A percentile compares a stretch with the other conserved stretches of the same genome.
Evolutionary conservation across 2,797 vertebrate species (phyloP).

Genomic region (Linurgus olivaceus): DNA sequence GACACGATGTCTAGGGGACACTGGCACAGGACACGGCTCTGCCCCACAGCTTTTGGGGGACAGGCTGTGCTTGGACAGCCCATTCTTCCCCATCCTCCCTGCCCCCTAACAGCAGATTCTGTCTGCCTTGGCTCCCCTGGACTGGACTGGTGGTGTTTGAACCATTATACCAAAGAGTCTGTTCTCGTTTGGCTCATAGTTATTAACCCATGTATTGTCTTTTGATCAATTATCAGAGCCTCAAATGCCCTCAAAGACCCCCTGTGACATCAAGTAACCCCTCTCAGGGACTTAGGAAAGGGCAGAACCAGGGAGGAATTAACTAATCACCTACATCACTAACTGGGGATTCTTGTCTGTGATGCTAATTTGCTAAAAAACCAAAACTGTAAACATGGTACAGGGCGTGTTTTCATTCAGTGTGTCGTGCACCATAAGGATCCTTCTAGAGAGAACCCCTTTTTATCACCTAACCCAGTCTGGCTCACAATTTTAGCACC

Average conservation of each 20-base stretch:
- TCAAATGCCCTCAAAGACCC: background rate
- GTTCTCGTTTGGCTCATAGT: background rate
- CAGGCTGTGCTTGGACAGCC: background rate
- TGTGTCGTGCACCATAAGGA: rapidly evolving
- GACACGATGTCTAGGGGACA: background rate
- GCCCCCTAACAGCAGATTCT: background rate
- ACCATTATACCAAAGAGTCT: rapidly evolving
- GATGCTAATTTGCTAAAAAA: background rate
- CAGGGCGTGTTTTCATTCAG: rapidly evolving
- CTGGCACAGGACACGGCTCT: background rate
- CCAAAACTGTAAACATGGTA: background rate
- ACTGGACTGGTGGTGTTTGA: rapidly evolving
- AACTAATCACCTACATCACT: background rate
- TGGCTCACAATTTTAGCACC: too few species aligned
- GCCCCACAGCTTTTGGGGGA: background rate
- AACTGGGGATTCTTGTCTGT: background rate
- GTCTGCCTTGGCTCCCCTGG: background rate
- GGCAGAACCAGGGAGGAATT: too few species aligned
- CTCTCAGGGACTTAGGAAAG: too few species aligned
- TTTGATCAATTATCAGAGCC: background rate
- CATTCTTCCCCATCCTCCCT: too few species aligned
- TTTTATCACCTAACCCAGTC: background rate
- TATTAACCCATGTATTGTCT: background rate
- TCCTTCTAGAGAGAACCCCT: background rate
- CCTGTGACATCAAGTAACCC: background rate